Evolutionary conservation across 2,113 vertebrate species (phyloP), one percentile per base, ranked within the genome.

Genomic region (Piprites chloris): DNA sequence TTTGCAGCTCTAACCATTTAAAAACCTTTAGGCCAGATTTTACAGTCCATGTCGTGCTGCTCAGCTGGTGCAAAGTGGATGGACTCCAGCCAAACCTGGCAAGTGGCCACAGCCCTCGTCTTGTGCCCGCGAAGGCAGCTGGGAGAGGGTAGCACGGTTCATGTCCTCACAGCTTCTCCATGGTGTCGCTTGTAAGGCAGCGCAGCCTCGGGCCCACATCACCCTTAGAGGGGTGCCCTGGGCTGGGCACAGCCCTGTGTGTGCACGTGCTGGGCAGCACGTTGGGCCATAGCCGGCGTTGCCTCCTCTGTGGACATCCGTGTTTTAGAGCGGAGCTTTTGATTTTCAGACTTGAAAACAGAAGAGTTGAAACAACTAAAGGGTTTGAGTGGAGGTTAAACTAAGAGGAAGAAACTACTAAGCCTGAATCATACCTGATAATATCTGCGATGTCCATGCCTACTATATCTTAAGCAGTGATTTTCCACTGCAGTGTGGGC

Each of bases 21-120:
- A 93, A 87, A 95, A 96, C 62, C 77, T 95, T 76, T 63, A 85
- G 86, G 91, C 50, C 81, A 93, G 81, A 93, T 94, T 95, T 96
- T 89, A 75, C 82, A 78, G 68, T 74, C 75, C 56, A 3, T 55
- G 77, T 62, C 2, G 0, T 65, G 41, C 82, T 86, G 75, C 79
- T 93, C 65, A 92, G 92, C 86, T 93, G 69, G 52, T 95, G 76
- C 85, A 78, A 92, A 97, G 69, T 53, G n/a, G 62, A 90, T 94
- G 93, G 90, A 89, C 42, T 87, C 22, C 42, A 52, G 84, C 69
- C 89, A 96, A 32, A 63, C 86, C 69, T 95, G 90, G 90, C 73
- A 0, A 81, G 56, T 20, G 39, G 79, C 88, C 95, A 84, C 30
- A 35, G 86, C 87, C 59, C 44, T 79, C 33, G 46, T 62, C 62